These are phyloP conservation scores for Melikaiella ostensackeni DNA, from an alignment of 2,888 invertebrate species.

Conservation along the genomic window DNA sequence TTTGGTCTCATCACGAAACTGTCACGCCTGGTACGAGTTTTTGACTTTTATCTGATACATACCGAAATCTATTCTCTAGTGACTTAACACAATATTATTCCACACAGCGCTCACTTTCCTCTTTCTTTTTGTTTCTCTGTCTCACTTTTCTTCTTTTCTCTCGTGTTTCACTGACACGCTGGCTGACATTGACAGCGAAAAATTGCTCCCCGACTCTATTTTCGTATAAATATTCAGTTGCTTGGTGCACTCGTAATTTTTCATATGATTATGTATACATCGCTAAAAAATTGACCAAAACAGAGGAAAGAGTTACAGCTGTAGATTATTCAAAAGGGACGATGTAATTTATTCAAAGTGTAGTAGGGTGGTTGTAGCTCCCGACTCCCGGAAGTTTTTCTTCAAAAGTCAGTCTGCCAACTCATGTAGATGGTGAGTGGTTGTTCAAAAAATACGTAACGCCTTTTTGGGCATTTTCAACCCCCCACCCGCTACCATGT, in stretches of 20 bases:
- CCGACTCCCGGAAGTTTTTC: too few relatives aligned
- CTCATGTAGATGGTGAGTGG: background rate
- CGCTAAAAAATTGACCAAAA: background rate
- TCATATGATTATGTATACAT: slow-evolving; percentile 22
- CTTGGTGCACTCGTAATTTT: slow-evolving; percentile 16
- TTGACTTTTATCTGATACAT: slow-evolving; percentile 46
- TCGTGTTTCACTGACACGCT: background rate
- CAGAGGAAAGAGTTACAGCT: background rate
- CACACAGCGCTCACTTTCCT: background rate
- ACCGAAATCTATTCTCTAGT: slow-evolving; percentile 46
- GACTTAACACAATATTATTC: slow-evolving; percentile 27
- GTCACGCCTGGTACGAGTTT: slow-evolving; percentile 42
- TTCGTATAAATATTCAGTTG: slow-evolving; percentile 19
- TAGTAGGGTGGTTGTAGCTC: background rate
- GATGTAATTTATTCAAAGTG: background rate
- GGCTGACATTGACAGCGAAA: slow-evolving; percentile 21
- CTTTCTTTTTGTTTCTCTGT: background rate
- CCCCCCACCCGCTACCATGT: too few relatives aligned
- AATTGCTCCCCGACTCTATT: slow-evolving; percentile 4
- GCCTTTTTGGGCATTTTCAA: too few relatives aligned
- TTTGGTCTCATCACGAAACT: slow-evolving; percentile 46
- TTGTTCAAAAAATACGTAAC: too few relatives aligned
- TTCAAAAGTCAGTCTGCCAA: background rate
- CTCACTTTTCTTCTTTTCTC: slow-evolving; percentile 6
- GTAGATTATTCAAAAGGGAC: background rate